Percentiles rank a stretch among this genome's conserved stretches.
These are phyloP conservation scores for Sphenopsis melanotis DNA, from an alignment of 2,797 vertebrate species.

Conservation along the genomic window DNA sequence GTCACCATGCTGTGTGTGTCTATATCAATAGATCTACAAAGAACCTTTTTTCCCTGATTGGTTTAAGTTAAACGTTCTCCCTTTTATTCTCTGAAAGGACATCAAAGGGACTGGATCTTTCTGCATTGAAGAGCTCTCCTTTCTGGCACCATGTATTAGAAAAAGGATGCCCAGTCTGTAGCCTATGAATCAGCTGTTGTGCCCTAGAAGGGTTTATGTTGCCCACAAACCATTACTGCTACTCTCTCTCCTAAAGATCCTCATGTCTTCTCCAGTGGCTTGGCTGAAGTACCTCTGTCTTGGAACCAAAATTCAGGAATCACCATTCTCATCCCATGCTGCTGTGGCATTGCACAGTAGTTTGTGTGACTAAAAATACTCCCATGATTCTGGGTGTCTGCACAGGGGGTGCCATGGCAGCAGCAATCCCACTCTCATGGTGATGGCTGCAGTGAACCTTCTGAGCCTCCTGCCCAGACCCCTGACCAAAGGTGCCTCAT, in stretches of 20 bases:
- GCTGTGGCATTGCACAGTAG: rapidly evolving
- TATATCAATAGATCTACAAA: background rate
- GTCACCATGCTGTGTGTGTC: background rate
- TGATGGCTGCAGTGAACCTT: background rate
- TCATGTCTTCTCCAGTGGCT: background rate
- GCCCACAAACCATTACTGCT: background rate
- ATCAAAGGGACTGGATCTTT: background rate
- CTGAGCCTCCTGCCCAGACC: background rate
- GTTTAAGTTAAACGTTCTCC: background rate
- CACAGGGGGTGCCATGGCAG: background rate
- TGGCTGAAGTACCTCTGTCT: background rate
- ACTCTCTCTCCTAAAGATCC: background rate
- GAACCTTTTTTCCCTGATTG: background rate
- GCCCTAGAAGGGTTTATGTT: background rate
- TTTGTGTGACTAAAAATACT: background rate
- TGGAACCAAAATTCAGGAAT: background rate
- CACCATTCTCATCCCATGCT: background rate
- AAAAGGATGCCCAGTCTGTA: background rate
- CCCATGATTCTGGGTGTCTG: background rate
- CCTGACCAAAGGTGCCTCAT: background rate
- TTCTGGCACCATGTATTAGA: background rate
- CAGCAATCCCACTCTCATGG: background rate
- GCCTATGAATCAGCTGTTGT: background rate
- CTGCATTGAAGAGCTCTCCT: background rate
- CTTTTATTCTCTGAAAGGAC: background rate